Percentiles rank a stretch among this genome's conserved stretches.
Evolutionary conservation across 2,888 invertebrate genomes (phyloP).

Genomic region (Trilocha varians): DNA sequence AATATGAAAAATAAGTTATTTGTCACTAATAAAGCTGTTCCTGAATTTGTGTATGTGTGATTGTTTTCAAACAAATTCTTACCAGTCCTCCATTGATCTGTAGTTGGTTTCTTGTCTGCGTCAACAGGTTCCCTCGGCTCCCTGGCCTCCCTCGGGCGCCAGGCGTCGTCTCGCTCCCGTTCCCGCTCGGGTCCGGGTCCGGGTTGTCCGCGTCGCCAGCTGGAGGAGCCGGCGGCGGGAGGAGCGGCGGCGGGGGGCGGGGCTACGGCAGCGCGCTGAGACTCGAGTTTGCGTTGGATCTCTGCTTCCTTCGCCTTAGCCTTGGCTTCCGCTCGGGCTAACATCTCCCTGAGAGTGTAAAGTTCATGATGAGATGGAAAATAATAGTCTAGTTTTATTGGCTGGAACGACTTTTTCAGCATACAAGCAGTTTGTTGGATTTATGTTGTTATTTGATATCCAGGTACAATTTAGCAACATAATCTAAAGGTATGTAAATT

Average conservation of each 20-base stretch:
- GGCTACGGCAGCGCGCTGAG: constrained; percentile 24
- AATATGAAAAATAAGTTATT: no score
- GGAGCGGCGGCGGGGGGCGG: constrained; percentile 11
- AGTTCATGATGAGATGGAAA: constrained; percentile 55
- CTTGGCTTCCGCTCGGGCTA: constrained; percentile 77
- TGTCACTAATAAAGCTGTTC: no score
- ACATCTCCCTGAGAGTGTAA: constrained; percentile 72
- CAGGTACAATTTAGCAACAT: no score
- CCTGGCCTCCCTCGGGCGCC: constrained; percentile 24
- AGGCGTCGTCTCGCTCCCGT: constrained; percentile 18
- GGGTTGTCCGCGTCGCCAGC: constrained; percentile 1
- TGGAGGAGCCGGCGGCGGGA: constrained; percentile 8
- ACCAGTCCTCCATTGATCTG: constrained; percentile 45
- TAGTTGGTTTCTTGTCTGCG: constrained; percentile 31
- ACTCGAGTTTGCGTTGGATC: constrained; percentile 75
- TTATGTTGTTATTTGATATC: no score
- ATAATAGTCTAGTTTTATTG: not conserved
- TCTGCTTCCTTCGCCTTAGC: constrained; percentile 81
- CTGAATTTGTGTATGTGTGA: not conserved
- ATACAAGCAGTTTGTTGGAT: no score
- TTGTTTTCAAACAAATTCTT: constrained; percentile 10
- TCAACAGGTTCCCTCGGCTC: constrained; percentile 16
- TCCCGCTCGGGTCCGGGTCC: constrained; percentile 5
- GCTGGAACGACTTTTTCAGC: no score
- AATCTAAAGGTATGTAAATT: no score